These are phyloP conservation scores for Chelonus formosanus DNA, from an alignment of 2,888 invertebrate genomes.

Conservation along the genomic window DNA sequence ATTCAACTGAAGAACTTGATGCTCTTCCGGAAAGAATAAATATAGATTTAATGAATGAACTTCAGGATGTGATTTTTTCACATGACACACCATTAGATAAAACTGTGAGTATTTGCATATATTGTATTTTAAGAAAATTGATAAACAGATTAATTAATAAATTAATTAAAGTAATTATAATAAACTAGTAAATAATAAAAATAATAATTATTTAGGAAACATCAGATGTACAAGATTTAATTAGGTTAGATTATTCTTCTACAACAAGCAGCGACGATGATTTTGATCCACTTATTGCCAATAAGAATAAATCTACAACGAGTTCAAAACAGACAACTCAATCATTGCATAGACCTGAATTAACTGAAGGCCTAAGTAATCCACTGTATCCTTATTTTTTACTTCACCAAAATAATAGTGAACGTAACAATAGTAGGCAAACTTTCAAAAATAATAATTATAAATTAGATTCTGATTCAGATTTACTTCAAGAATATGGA, in stretches of 20 bases:
- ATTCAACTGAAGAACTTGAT: slow-evolving; percentile 68
- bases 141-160: neutral
- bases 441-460: slow-evolving; percentile 40
- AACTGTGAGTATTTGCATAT: slow-evolving; percentile 68
- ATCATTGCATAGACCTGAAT: slow-evolving; percentile 57
- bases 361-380: slow-evolving; percentile 64
- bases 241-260: slow-evolving; percentile 69
- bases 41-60: slow-evolving; percentile 75
- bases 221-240: slow-evolving; percentile 68
- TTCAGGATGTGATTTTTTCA: slow-evolving; percentile 70
- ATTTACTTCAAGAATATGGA: slow-evolving; percentile 78
- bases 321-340: slow-evolving; percentile 64
- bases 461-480: slow-evolving; percentile 66
- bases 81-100: slow-evolving; percentile 72
- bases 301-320: slow-evolving; percentile 50
- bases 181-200: neutral
- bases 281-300: slow-evolving; percentile 73
- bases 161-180: neutral
- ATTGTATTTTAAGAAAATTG: no score
- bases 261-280: slow-evolving; percentile 73
- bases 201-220: slow-evolving; percentile 43
- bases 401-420: slow-evolving; percentile 56
- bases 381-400: slow-evolving; percentile 68
- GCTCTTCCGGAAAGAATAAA: slow-evolving; percentile 62
- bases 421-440: slow-evolving; percentile 37